Evolutionary conservation across 2,797 vertebrate species (phyloP), one percentile per base, ranked within the genome.

Genomic region (Enteromius radiatus): DNA sequence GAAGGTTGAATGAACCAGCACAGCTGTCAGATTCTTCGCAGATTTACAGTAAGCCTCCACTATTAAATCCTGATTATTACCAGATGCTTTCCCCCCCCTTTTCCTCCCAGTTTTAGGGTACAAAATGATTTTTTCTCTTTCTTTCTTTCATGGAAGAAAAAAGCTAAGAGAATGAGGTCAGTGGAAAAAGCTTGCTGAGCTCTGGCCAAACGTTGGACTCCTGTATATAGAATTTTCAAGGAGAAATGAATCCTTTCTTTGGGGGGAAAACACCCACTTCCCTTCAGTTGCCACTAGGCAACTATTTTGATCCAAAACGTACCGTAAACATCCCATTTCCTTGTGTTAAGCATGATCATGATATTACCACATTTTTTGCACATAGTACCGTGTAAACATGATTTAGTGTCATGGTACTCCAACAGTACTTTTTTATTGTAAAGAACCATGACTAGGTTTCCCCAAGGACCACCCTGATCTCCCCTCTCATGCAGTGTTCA

Each of bases 61-160:
- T 78, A 84, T 87, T 85, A 86, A 87, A 85, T 67, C 33, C 49
- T 79, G 86, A 88, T 87, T 85, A 81, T 65, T 83, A 82, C 82
- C 87, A 89, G 85, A 88, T 88, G 86, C 15, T 61, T 83, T 82
- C 47, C 28, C 33, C 43, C 56, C 47, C 90, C 91, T 91, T 88
- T 92, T 59, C 52, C 75, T 71, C 76, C 52, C 52, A 70, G 81
- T 81, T 94, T 70, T 71, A 10, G 54, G 80, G 76, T 78, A 65
- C 76, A 79, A 95, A 95, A 95, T 94, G 92, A 90, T 80, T 82
- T 77, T 61, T 63, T 61, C 56, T 61, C 23, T 85, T 79, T 87
- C 81, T 74, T 74, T 78, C 73, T 85, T 86, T 78, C 70, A 77
- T 79, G 67, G 54, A 43, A 49, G 73, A 75, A 81, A 77, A 71